Evolutionary conservation across 37 sponge, comb jelly and placozoan species (phyloP).

Genomic region (Axinella damicornis): DNA sequence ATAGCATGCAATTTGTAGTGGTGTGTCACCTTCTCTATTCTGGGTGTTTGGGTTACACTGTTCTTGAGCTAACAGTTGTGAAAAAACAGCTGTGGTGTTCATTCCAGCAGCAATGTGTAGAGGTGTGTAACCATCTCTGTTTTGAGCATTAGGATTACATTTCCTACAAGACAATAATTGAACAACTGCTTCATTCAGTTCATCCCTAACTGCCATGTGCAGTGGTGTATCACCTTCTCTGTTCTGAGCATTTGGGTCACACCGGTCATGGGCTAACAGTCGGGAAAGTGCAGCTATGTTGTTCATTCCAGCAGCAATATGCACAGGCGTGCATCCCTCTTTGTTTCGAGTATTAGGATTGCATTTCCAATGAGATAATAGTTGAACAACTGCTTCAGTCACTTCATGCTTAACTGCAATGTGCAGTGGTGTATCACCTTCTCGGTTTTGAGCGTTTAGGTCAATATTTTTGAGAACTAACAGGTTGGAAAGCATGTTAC

Average conservation of each 20-base stretch:
- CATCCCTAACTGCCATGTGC: not conserved
- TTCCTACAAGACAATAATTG: not conserved
- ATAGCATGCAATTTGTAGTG: slow-evolving; percentile 31
- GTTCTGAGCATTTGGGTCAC: too few species aligned
- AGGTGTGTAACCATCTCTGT: slow-evolving; percentile 12
- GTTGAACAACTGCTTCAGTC: not conserved
- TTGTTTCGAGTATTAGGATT: not conserved
- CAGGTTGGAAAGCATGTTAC: too few species aligned
- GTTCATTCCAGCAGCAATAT: too few species aligned
- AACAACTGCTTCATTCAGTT: not conserved
- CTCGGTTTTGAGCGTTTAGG: too few species aligned
- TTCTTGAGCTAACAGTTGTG: not conserved
- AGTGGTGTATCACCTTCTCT: not conserved
- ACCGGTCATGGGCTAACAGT: too few species aligned
- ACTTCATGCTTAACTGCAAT: too few species aligned
- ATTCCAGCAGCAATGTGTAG: slow-evolving; percentile 10
- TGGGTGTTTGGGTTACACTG: slow-evolving; percentile 2
- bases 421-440: too few species aligned
- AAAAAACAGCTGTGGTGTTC: not conserved
- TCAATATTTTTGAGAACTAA: too few species aligned
- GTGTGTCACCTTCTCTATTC: slow-evolving; percentile 7
- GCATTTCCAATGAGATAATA: not conserved
- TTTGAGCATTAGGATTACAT: not conserved
- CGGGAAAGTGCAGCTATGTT: too few species aligned
- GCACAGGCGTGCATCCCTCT: too few species aligned